phyloP scores from a whole-genome alignment of 2,797 vertebrate genomes.

The Siniperca undulata region DNA sequence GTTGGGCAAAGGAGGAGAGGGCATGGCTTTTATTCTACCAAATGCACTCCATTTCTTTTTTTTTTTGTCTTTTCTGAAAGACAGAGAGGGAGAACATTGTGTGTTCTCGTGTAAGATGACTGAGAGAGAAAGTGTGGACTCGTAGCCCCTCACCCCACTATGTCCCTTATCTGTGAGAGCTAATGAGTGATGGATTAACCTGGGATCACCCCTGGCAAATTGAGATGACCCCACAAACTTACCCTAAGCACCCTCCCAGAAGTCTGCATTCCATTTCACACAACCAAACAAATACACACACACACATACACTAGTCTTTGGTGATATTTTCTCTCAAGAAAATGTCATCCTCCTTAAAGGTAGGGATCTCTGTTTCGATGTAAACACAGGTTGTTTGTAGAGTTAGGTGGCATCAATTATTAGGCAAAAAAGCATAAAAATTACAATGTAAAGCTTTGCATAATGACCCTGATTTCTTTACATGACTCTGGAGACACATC shows the following conservation, averaged over 20 bases:
- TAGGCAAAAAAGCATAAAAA: neutral
- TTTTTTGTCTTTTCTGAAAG: slow-evolving; percentile 11
- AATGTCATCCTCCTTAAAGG: slow-evolving; percentile 1
- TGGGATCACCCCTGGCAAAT: slow-evolving; percentile 79
- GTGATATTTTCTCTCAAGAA: neutral
- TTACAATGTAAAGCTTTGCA: neutral
- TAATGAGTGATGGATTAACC: slow-evolving; percentile 86
- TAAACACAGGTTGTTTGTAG: neutral
- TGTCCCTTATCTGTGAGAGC: slow-evolving; percentile 75
- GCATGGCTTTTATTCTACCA: slow-evolving; percentile 34
- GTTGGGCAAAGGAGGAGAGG: slow-evolving; percentile 19
- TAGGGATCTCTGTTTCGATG: neutral
- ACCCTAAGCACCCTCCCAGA: slow-evolving; percentile 53
- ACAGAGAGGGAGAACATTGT: slow-evolving; percentile 7
- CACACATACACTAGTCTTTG: neutral
- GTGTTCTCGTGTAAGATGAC: slow-evolving; percentile 11
- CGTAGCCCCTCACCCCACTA: slow-evolving; percentile 59
- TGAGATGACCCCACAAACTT: slow-evolving; percentile 81
- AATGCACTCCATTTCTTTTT: slow-evolving; percentile 23
- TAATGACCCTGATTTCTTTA: neutral
- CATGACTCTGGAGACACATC: neutral
- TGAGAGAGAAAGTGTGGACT: slow-evolving; percentile 50
- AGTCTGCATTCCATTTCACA: slow-evolving; percentile 69
- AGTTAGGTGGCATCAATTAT: neutral
- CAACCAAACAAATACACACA: slow-evolving; percentile 38